Conservation (phyloP, 2,797 vertebrate species). For the Ibycter americanus region DNA sequence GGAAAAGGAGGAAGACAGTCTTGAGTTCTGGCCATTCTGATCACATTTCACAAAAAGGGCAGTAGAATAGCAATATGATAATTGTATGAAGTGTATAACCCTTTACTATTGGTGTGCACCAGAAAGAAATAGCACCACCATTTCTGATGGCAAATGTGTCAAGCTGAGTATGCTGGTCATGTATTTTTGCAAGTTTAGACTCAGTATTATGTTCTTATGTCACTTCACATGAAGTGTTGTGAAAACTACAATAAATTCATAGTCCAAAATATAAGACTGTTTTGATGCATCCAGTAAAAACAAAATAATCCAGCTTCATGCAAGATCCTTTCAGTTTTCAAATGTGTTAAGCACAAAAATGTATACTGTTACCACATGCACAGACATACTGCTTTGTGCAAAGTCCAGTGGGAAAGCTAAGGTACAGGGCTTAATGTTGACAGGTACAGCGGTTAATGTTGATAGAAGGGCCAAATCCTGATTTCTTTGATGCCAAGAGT, state of each 20-base stretch:
- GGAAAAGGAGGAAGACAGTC: neutral
- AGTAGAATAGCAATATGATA: neutral
- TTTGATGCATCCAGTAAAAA: neutral
- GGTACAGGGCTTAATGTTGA: constrained; percentile 25
- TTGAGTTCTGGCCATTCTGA: neutral
- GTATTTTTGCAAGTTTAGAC: neutral
- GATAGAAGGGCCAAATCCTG: constrained; percentile 21
- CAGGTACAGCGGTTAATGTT: constrained; percentile 18
- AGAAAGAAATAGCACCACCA: neutral
- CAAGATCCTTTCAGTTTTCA: neutral
- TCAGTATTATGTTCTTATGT: neutral
- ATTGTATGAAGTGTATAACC: neutral
- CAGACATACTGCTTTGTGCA: neutral
- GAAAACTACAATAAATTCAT: neutral
- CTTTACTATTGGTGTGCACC: neutral
- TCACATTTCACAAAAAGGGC: neutral
- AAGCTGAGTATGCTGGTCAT: neutral
- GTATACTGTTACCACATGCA: neutral
- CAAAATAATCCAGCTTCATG: neutral
- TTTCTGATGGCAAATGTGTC: neutral
- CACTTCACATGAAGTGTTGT: neutral
- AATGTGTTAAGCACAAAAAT: neutral
- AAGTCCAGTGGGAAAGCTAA: constrained; percentile 16
- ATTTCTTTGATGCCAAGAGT: constrained; percentile 47
- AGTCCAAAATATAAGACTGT: neutral